Conservation (phyloP, 2,113 vertebrate genomes). For the Copsychus sechellarum region DNA sequence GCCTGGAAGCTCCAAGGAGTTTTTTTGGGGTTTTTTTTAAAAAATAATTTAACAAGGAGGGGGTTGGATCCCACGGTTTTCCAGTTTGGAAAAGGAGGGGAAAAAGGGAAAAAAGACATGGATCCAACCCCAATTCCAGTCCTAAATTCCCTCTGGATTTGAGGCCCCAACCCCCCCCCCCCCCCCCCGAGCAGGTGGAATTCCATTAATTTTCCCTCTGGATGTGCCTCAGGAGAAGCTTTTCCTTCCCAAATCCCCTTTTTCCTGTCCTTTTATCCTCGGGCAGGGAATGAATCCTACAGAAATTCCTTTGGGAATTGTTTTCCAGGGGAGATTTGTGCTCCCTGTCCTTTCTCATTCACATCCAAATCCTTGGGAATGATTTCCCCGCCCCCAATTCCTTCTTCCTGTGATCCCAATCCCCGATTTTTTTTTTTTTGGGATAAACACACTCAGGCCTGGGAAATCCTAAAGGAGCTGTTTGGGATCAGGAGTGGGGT, state of each 20-base stretch:
- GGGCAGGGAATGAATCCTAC: neutral
- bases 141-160: no score
- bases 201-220: neutral
- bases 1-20: no score
- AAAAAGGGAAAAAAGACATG: neutral
- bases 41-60: no score
- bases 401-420: neutral
- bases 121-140: neutral
- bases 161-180: no score
- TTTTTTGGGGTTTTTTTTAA: no score
- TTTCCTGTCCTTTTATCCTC: neutral
- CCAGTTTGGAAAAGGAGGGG: neutral
- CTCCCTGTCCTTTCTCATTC: neutral
- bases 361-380: neutral
- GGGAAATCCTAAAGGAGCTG: neutral
- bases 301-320: neutral
- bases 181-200: no score
- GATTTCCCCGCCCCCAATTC: neutral
- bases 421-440: neutral
- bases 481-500: neutral
- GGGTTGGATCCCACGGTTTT: accelerated
- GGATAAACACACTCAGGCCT: neutral
- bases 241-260: neutral
- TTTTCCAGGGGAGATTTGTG: neutral
- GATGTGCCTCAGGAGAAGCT: neutral